Base-by-base conservation (phyloP, 2,888 invertebrate genomes). In the Ornithoptera alexandrae region DNA sequence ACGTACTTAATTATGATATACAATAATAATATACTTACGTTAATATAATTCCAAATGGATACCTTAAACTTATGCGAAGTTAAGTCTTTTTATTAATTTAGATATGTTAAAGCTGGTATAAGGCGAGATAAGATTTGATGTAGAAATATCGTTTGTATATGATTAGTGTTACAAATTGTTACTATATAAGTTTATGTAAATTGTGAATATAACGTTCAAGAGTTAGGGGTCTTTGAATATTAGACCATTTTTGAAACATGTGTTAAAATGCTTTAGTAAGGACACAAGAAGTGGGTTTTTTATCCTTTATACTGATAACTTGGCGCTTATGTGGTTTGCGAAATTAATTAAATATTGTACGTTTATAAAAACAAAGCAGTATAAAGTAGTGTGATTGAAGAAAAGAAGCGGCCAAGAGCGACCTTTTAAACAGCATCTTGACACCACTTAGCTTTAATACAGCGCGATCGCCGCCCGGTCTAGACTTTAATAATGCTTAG, bases 371-470 rank as follows among this genome's bases (percentile, higher is more conserved):
- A 53, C n/a, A n/a, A 53, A 53, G 53, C 53, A 2, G 18, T 59
- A 58, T 68, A 8, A 20, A 62, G 53, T 30, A 73, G 69, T 75
- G 77, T 79, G 78, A 78, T 79, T 75, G 6, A 8, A 53, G 18
- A n/a, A 53, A 53, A 53, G 18, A 53, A n/a, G 53, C n/a, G 53
- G 18, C n/a, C 53, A 84, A 80, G 80, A 85, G 85, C 84, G 87
- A 89, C 87, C 85, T 73, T 74, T 82, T 84, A 74, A 81, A 90
- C 89, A 76, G 80, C 72, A 75, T 76, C 90, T 90, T 88, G 89
- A 88, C 86, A 85, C 84, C 76, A 77, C 88, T 89, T 75, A 80
- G 86, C 81, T 78, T 87, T 89, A 89, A 89, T 88, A 90, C 90
- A 87, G 78, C 81, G 81, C 73, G 80, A 82, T 83, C 81, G 82